A percentile compares a stretch with the other conserved stretches of the same genome.
These are phyloP conservation scores for Elysia chlorotica DNA, from an alignment of 1,140 invertebrate genomes.

Conservation along the genomic window DNA sequence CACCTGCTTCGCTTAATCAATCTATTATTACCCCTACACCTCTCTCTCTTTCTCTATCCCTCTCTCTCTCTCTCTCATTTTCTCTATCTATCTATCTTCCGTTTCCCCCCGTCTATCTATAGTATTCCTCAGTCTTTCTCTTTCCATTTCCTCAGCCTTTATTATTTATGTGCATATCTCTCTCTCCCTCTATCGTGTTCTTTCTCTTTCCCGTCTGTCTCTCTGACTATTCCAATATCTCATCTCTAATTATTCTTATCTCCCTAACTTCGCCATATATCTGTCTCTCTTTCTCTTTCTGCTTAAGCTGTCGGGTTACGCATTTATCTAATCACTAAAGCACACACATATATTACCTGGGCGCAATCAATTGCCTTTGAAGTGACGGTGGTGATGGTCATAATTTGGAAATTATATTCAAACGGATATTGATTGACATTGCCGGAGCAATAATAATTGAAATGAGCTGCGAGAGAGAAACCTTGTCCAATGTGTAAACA, in stretches of 20 bases:
- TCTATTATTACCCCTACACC: slow-evolving; percentile 6
- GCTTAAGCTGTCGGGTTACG: background rate
- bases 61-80: slow-evolving; percentile 12
- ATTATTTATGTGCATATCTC: background rate
- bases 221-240: background rate
- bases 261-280: background rate
- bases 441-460: background rate
- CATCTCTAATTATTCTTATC: background rate
- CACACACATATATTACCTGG: background rate
- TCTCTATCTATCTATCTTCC: background rate
- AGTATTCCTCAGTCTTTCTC: background rate
- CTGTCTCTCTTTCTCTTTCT: background rate
- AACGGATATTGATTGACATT: background rate
- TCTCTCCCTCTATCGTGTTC: background rate
- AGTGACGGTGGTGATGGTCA: background rate
- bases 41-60: slow-evolving; percentile 16
- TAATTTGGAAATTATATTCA: too few relatives aligned
- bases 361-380: background rate
- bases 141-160: background rate
- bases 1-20: background rate
- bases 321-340: background rate
- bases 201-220: background rate
- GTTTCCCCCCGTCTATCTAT: background rate
- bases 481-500: background rate
- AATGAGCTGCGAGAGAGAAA: background rate